A percentile compares a stretch with the other conserved stretches of the same genome.
Evolutionary conservation across 1,140 invertebrate genomes (phyloP).

Genomic region (Laodelphax striatellus): DNA sequence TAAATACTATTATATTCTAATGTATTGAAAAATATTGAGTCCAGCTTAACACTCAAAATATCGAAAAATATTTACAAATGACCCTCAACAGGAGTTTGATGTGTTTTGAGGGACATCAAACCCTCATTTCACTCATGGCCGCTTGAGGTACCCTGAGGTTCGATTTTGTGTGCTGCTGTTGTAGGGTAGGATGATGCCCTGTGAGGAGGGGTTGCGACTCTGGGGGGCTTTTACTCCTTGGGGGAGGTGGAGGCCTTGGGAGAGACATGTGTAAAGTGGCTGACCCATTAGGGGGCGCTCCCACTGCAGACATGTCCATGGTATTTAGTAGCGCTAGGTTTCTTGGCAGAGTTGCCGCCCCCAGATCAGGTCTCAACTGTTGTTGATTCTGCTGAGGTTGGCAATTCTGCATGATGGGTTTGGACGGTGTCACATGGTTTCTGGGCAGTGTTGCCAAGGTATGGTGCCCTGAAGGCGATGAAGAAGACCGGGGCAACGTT

Average conservation of each 20-base stretch:
- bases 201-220: slow-evolving; percentile 31
- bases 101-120: slow-evolving; percentile 41
- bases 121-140: slow-evolving; percentile 69
- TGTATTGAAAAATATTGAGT: no score
- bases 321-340: neutral
- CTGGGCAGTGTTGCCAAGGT: slow-evolving; percentile 31
- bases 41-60: no score
- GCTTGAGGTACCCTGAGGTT: slow-evolving; percentile 52
- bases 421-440: slow-evolving; percentile 25
- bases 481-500: slow-evolving; percentile 13
- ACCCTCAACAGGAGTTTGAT: no score
- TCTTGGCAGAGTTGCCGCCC: slow-evolving; percentile 7
- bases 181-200: slow-evolving; percentile 26
- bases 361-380: slow-evolving; percentile 27
- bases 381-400: slow-evolving; percentile 7
- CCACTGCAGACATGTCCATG: neutral
- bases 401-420: slow-evolving; percentile 12
- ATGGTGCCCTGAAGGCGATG: slow-evolving; percentile 10
- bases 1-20: no score
- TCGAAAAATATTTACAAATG: no score
- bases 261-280: slow-evolving; percentile 39
- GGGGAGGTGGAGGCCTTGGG: slow-evolving; percentile 41
- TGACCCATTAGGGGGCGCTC: slow-evolving; percentile 40
- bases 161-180: slow-evolving; percentile 17
- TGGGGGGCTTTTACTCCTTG: slow-evolving; percentile 40